Base-by-base conservation (phyloP, 2,797 vertebrate species). In the Myoxocephalus aenaeus region DNA sequence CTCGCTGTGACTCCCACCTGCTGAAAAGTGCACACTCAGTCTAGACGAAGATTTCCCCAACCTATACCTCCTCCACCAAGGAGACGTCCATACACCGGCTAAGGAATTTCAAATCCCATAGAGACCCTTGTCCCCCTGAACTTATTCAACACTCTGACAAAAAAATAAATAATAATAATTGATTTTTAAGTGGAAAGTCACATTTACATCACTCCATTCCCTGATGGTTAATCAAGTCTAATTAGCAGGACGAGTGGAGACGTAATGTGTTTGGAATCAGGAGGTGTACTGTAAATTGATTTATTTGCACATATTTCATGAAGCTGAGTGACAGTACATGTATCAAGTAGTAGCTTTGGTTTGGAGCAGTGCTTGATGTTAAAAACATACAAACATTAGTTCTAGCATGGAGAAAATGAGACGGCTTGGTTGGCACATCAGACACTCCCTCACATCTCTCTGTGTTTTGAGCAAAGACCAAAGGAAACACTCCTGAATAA, bases 351-450 rank as follows among this genome's bases (percentile, higher is more conserved):
- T 7, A 7, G 15, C 22, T 94, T 93, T 93, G 94, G 79, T 65
- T 82, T 90, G 88, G 85, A 92, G 91, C 84, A 75, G 87, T 88
- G 94, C 94, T 94, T 13, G 92, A 6, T 94, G 95, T 94, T 91
- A 94, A 92, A 93, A 94, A 95, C 93, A 94, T 90, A 94, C 58
- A 73, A 46, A 95, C 54, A 92, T 96, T 95, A 98, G 96, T 96
- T 96, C 96, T 96, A 91, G 94, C 82, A 81, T 81, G 15, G 82
- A 73, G 85, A 82, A 83, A 87, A 85, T 17, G 74, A 86, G 87
- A 90, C 80, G 59, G 63, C 62, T 73, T 73, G 83, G 75, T 88
- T 91, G 90, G 79, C 87, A 90, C 78, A 87, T 89, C 86, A 65
- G 66, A 88, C 87, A 88, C 89, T 88, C 90, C 88, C 78, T 90